These are phyloP conservation scores for Phanerotoma sp. DNA, from an alignment of 2,888 invertebrate genomes.

Conservation along the genomic window DNA sequence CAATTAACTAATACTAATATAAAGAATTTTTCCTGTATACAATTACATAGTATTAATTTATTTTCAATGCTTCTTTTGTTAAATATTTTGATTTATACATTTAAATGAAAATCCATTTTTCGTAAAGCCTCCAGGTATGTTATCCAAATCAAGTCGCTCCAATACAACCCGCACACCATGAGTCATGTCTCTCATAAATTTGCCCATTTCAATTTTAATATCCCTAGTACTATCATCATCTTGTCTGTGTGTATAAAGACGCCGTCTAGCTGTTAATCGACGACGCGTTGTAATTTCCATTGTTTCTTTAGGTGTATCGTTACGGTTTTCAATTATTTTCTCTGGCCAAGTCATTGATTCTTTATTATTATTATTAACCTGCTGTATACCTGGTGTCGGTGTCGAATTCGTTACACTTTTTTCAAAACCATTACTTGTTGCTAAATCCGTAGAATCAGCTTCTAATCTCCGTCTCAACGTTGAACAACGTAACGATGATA, in stretches of 20 bases:
- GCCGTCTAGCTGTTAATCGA: not conserved
- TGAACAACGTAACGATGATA: slow-evolving; percentile 24
- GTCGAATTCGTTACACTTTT: not conserved
- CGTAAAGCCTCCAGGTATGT: slow-evolving; percentile 32
- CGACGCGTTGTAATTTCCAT: not conserved
- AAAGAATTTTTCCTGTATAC: too few relatives aligned
- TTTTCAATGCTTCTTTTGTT: not conserved
- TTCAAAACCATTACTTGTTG: not conserved
- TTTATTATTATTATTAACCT: too few relatives aligned
- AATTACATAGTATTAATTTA: too few relatives aligned
- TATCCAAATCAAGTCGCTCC: slow-evolving; percentile 43
- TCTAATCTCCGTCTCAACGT: not conserved
- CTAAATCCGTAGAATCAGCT: not conserved
- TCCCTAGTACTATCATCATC: slow-evolving; percentile 29
- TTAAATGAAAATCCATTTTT: slow-evolving; percentile 14
- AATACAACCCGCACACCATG: slow-evolving; percentile 50
- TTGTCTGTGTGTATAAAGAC: not conserved
- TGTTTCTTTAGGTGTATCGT: not conserved
- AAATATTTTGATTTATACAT: slow-evolving; percentile 14
- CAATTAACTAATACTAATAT: too few relatives aligned
- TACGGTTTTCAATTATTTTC: not conserved
- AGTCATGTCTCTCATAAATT: slow-evolving; percentile 50
- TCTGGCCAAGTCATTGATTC: not conserved
- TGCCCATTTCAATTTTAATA: slow-evolving; percentile 45
- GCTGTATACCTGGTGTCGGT: too few relatives aligned